These are phyloP conservation scores for Drosophila nr. medialis DNA, from an alignment of 2,888 invertebrate genomes.

Conservation along the genomic window DNA sequence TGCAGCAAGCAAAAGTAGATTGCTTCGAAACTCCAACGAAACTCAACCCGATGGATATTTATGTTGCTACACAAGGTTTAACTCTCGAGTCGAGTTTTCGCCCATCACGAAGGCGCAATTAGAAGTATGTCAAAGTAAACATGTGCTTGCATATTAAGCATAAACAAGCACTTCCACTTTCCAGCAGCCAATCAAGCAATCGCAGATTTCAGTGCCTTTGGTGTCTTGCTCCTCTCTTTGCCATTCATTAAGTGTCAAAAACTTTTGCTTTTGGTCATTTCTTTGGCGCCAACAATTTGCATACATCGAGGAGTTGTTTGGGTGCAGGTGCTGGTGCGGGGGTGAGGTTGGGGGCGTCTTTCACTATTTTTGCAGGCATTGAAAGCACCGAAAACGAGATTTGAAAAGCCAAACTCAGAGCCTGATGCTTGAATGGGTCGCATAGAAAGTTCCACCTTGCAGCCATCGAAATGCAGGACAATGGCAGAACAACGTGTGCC, in stretches of 20 bases:
- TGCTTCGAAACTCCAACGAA: too few species aligned
- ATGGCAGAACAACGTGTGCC: conserved; percentile 55
- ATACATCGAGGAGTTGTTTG: conserved; percentile 53
- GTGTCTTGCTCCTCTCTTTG: neutral
- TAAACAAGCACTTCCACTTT: conserved; percentile 51
- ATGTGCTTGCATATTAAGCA: conserved; percentile 66
- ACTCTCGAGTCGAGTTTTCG: neutral
- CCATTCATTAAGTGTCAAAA: conserved; percentile 79
- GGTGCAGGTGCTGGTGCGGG: neutral
- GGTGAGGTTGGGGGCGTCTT: neutral
- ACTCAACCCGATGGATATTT: neutral
- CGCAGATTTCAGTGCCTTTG: conserved; percentile 15
- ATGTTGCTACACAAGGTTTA: neutral
- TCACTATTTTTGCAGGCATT: conserved; percentile 39
- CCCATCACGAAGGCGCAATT: conserved; percentile 49
- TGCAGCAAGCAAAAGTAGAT: neutral
- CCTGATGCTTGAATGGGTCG: conserved; percentile 63
- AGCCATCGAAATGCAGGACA: conserved; percentile 59
- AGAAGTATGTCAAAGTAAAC: conserved; percentile 78
- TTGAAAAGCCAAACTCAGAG: conserved; percentile 63
- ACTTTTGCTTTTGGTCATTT: conserved; percentile 77
- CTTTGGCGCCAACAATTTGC: conserved; percentile 68
- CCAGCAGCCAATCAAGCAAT: conserved; percentile 48
- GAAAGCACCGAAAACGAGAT: conserved; percentile 39
- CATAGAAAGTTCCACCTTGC: conserved; percentile 70